Evolutionary conservation across 2,113 vertebrate species (phyloP).

Genomic region (Helogale parvula): DNA sequence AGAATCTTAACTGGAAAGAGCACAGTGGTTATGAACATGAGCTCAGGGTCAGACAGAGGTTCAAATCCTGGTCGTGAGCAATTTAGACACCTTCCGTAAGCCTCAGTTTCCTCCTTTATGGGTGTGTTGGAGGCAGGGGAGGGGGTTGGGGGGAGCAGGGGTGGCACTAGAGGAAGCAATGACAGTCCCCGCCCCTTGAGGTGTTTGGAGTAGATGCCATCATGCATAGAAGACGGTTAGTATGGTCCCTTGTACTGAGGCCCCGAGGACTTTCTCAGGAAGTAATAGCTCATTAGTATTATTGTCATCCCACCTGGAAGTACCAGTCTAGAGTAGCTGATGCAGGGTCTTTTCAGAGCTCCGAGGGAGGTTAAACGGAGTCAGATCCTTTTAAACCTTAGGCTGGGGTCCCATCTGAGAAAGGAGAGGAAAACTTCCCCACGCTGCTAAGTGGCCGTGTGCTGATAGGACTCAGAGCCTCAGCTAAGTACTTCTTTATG

Average conservation of each 20-base stretch:
- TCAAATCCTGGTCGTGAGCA: neutral
- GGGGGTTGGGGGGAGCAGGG: too few relatives aligned
- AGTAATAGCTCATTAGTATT: neutral
- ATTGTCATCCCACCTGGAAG: neutral
- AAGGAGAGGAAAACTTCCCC: neutral
- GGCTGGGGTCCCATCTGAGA: neutral
- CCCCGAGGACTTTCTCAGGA: neutral
- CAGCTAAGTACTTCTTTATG: neutral
- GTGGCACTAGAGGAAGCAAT: too few relatives aligned
- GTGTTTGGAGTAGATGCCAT: neutral
- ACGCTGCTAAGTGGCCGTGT: neutral
- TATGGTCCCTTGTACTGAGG: neutral
- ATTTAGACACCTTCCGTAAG: neutral
- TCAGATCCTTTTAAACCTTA: neutral
- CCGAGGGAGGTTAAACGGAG: neutral
- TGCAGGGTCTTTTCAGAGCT: neutral
- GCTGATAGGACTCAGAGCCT: neutral
- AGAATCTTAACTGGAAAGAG: neutral
- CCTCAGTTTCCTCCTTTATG: neutral
- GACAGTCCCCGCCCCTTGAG: neutral
- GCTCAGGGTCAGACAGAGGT: neutral
- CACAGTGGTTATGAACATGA: neutral
- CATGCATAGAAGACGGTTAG: neutral
- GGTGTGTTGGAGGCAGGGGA: accelerated
- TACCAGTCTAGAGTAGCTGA: neutral